phyloP scores from a whole-genome alignment of 1,140 invertebrate genomes.

The Philotrypesis tridentata region DNA sequence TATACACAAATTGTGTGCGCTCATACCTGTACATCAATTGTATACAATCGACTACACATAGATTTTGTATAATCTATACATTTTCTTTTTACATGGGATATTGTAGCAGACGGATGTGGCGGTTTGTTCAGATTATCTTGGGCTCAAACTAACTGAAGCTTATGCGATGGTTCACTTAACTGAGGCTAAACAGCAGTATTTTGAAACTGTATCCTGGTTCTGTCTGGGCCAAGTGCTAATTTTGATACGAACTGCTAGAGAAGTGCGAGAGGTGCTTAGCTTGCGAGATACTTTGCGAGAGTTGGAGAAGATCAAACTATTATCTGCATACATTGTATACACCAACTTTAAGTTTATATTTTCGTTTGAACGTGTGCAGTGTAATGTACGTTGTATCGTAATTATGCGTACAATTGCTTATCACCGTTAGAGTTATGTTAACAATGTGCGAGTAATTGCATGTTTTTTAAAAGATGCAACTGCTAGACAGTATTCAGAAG shows the following conservation, averaged over 20 bases:
- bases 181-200: too few species aligned
- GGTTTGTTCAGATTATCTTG: background rate
- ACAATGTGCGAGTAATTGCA: background rate
- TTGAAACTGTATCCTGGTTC: too few species aligned
- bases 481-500: too few species aligned
- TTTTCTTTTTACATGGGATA: too few species aligned
- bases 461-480: too few species aligned
- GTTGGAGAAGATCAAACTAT: slow-evolving; percentile 14
- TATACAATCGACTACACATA: too few species aligned
- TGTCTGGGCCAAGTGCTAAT: slow-evolving; percentile 10
- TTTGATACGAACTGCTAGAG: background rate
- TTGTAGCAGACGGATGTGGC: background rate
- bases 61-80: too few species aligned
- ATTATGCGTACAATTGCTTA: too few species aligned
- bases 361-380: background rate
- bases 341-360: slow-evolving; percentile 33
- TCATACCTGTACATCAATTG: too few species aligned
- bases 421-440: background rate
- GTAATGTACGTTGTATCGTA: background rate
- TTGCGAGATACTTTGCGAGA: slow-evolving; percentile 9
- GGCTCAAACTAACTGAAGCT: background rate
- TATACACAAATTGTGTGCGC: too few species aligned
- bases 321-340: background rate
- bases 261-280: background rate
- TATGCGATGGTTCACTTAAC: too few species aligned